Evolutionary conservation across 2,888 invertebrate species (phyloP), one percentile per base, ranked within the genome.

Genomic region (Rhyacophila evoluta): DNA sequence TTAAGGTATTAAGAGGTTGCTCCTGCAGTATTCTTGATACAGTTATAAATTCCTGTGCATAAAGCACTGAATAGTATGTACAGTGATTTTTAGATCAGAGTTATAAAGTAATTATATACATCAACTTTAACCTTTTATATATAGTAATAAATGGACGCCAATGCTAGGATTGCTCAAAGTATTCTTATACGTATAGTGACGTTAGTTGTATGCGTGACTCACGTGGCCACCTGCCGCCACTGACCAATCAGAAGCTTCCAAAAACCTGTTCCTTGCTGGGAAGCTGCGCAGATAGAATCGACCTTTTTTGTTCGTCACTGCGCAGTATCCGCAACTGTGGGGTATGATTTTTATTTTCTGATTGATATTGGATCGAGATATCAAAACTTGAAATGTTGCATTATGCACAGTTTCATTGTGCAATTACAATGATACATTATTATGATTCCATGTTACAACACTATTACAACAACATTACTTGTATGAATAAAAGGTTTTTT

Each of bases 171-270:
- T 55, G 12, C 19, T 19, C 1, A 19, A 55, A 19, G 55, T 55
- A 55, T 55, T 55, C 10, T 15, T 10, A 19, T 55, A 55, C 55
- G 25, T 55, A 25, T 8, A 55, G 10, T 2, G 8, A 0, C 15
- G 4, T 5, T 25, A 19, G 19, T 12, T 25, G 55, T 55, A 41
- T 39, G 76, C 8, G 41, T 38, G 19, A 33, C 79, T 77, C 78
- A 70, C 81, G 79, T 73, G 75, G 55, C 55, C 81, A 81, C 81
- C 81, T 81, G 81, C 79, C 79, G 81, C 81, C 81, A 72, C 67
- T 25, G 81, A 78, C 81, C 81, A 81, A 81, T 81, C 39, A 41
- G 68, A 15, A 71, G 68, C 75, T 68, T 36, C 37, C 74, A 74
- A 73, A 33, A 25, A 19, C 28, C 28, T 39, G 68, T 29, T 29